Evolutionary conservation across 2,888 invertebrate species (phyloP).

Genomic region (Nymphalis urticae): DNA sequence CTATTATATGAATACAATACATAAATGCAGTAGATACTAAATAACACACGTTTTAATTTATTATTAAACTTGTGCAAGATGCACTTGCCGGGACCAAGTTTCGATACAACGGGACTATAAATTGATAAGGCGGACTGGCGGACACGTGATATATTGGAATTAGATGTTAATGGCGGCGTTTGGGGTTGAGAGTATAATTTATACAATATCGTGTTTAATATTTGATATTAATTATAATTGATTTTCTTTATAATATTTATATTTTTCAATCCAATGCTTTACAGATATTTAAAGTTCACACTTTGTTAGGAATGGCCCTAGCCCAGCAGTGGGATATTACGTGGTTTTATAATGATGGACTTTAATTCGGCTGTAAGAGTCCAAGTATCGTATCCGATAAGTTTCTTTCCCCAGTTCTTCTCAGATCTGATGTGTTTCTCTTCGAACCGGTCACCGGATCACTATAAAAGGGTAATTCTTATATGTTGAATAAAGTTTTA

Average conservation of each 20-base stretch:
- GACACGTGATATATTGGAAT: constrained; percentile 46
- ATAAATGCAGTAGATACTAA: constrained; percentile 43
- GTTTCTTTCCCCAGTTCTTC: too few relatives aligned
- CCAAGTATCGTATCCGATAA: too few relatives aligned
- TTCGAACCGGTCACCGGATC: too few relatives aligned
- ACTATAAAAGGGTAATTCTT: too few relatives aligned
- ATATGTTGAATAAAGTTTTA: too few relatives aligned
- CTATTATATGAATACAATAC: constrained; percentile 1
- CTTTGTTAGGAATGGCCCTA: too few relatives aligned
- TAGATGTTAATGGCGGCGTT: constrained; percentile 41
- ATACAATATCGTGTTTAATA: not conserved
- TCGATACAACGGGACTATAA: constrained; percentile 73
- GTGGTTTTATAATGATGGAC: too few relatives aligned
- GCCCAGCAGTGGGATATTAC: too few relatives aligned
- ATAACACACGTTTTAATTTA: constrained; percentile 74
- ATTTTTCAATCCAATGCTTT: not conserved
- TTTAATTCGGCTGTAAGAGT: too few relatives aligned
- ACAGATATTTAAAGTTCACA: too few relatives aligned
- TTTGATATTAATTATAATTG: not conserved
- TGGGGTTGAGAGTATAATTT: not conserved
- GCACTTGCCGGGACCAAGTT: constrained; percentile 67
- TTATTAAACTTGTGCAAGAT: constrained; percentile 66
- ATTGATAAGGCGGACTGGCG: constrained; percentile 63
- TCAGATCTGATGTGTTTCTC: too few relatives aligned
- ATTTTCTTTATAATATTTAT: not conserved